phyloP scores from a whole-genome alignment of 2,113 vertebrate species.

The Plecotus auritus region DNA sequence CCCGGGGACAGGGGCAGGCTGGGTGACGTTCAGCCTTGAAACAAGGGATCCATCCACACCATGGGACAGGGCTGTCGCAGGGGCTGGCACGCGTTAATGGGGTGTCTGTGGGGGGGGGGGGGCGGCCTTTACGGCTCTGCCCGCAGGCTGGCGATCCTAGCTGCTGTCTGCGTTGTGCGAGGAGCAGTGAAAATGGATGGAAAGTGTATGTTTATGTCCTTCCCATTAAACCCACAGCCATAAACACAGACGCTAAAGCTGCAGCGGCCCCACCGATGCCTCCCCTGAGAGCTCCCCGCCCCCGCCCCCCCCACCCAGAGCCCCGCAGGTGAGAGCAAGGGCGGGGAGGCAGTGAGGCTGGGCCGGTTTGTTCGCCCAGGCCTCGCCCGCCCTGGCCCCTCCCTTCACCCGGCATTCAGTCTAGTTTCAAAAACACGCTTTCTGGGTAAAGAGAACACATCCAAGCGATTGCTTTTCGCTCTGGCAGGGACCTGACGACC shows the following conservation, averaged over 20 bases:
- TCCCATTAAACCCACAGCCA: slow-evolving; percentile 55
- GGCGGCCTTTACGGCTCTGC: background rate
- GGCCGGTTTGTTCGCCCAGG: background rate
- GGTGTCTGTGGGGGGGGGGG: background rate
- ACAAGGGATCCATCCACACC: background rate
- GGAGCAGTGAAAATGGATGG: slow-evolving; percentile 56
- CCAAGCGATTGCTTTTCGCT: background rate
- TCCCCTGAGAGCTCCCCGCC: background rate
- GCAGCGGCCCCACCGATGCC: background rate
- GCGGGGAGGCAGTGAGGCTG: background rate
- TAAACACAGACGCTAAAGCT: slow-evolving; percentile 49
- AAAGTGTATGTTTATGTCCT: slow-evolving; percentile 62
- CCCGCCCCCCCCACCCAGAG: no score
- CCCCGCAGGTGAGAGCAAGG: slow-evolving; percentile 41
- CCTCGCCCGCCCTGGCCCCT: background rate
- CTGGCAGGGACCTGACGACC: background rate
- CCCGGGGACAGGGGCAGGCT: background rate
- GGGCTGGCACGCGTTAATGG: background rate
- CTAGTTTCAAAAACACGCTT: no score
- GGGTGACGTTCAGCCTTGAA: background rate
- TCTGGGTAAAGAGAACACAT: no score
- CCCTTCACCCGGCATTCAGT: background rate
- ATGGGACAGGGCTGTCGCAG: no score
- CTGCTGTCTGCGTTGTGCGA: slow-evolving; percentile 10
- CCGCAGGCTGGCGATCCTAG: background rate